phyloP scores from a whole-genome alignment of 1,140 invertebrate species.

The Luehdorfia chinensis region DNA sequence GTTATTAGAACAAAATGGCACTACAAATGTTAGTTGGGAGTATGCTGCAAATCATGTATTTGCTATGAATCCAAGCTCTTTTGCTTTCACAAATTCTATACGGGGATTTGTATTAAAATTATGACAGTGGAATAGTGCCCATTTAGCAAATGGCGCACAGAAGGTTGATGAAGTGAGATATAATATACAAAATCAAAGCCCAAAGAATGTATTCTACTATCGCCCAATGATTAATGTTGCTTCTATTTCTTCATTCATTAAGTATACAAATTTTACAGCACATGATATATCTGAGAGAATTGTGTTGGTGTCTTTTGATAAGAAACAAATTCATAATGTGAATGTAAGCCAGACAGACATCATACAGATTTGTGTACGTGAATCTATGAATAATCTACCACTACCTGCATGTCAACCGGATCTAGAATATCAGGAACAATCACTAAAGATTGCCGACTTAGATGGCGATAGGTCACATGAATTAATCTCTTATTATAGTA shows the following conservation, averaged over 20 bases:
- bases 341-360: conserved; percentile 86
- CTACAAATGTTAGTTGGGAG: conserved; percentile 76
- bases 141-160: conserved; percentile 64
- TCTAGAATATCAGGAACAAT: conserved; percentile 82
- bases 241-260: conserved; percentile 64
- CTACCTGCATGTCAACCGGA: conserved; percentile 83
- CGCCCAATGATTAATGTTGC: conserved; percentile 53
- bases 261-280: conserved; percentile 66
- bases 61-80: conserved; percentile 82
- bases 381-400: conserved; percentile 47
- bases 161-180: conserved; percentile 69
- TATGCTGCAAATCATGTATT: conserved; percentile 80
- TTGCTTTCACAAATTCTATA: conserved; percentile 79
- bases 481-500: conserved; percentile 85
- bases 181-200: conserved; percentile 62
- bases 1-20: conserved; percentile 76
- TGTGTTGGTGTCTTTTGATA: conserved; percentile 86
- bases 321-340: conserved; percentile 82
- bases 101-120: conserved; percentile 87
- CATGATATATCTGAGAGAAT: conserved; percentile 83
- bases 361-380: conserved; percentile 81
- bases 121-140: conserved; percentile 84
- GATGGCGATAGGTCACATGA: conserved; percentile 85
- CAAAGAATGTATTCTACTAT: conserved; percentile 67
- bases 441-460: conserved; percentile 83